A percentile compares a stretch with the other conserved stretches of the same genome.
Evolutionary conservation across 2,113 vertebrate genomes (phyloP).

Genomic region (Sylvietta virens): DNA sequence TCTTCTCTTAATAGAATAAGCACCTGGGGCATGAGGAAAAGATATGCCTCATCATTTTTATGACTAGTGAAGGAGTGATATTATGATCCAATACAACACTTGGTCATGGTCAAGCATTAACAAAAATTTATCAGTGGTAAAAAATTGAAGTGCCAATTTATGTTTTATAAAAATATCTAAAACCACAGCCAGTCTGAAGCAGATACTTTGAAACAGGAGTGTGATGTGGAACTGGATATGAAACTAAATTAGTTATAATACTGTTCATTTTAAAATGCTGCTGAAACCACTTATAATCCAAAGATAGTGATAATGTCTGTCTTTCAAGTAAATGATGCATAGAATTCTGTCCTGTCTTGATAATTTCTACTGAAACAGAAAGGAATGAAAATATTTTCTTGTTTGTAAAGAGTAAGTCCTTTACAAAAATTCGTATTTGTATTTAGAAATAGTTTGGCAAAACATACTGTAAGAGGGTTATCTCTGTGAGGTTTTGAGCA

Average conservation of each 20-base stretch:
- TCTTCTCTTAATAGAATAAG: not conserved
- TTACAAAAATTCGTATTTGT: not conserved
- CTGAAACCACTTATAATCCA: not conserved
- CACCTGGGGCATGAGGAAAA: not conserved
- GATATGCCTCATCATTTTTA: not conserved
- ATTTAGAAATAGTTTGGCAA: not conserved
- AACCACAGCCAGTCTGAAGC: not conserved
- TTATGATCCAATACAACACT: not conserved
- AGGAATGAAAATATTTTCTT: not conserved
- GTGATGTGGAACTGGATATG: not conserved
- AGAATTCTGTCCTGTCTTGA: not conserved
- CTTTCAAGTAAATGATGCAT: not conserved
- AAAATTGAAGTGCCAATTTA: not conserved
- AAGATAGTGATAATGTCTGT: accelerated
- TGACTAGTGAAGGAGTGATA: not conserved
- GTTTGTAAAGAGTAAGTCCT: not conserved
- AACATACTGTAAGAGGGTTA: not conserved
- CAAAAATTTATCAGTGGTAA: not conserved
- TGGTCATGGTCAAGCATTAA: not conserved
- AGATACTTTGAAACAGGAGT: not conserved
- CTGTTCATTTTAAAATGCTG: not conserved
- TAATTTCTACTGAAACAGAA: not conserved
- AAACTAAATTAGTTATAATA: not conserved
- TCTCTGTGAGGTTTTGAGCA: not conserved
- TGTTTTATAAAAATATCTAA: not conserved